phyloP scores from a whole-genome alignment of 2,113 vertebrate species.

The Isurus oxyrinchus region DNA sequence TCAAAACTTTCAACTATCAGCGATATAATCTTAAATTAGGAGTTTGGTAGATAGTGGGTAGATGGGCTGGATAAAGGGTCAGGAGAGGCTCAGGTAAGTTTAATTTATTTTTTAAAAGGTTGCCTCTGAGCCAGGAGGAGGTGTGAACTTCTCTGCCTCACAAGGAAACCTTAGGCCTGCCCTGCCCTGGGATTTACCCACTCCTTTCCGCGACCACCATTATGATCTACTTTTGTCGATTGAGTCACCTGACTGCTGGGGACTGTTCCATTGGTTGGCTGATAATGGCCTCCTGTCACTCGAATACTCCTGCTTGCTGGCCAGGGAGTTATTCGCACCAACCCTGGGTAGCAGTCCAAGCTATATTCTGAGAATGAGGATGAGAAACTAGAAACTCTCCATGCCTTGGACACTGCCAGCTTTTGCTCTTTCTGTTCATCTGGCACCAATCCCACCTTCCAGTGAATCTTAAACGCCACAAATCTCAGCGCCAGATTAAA shows the following conservation, averaged over 20 bases:
- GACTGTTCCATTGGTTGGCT: background rate
- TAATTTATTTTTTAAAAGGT: background rate
- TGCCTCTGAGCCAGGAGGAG: background rate
- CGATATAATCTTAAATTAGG: background rate
- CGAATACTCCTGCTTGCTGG: background rate
- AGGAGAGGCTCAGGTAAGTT: background rate
- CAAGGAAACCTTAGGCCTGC: background rate
- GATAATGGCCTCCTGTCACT: background rate
- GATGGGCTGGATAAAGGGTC: background rate
- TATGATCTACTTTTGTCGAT: background rate
- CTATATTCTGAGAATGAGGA: background rate
- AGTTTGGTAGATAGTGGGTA: background rate
- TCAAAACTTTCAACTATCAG: background rate
- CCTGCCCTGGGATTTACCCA: background rate
- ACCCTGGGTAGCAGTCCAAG: background rate
- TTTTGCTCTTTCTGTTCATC: too few relatives aligned
- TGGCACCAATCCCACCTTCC: background rate
- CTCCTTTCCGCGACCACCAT: background rate
- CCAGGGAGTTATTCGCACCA: background rate
- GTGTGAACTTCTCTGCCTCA: background rate
- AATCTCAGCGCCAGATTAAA: background rate
- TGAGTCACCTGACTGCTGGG: background rate
- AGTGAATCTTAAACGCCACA: background rate
- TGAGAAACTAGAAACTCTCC: background rate
- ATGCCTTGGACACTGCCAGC: background rate